Conservation (phyloP, 1,140 invertebrate genomes). For the Copidosoma floridanum region DNA sequence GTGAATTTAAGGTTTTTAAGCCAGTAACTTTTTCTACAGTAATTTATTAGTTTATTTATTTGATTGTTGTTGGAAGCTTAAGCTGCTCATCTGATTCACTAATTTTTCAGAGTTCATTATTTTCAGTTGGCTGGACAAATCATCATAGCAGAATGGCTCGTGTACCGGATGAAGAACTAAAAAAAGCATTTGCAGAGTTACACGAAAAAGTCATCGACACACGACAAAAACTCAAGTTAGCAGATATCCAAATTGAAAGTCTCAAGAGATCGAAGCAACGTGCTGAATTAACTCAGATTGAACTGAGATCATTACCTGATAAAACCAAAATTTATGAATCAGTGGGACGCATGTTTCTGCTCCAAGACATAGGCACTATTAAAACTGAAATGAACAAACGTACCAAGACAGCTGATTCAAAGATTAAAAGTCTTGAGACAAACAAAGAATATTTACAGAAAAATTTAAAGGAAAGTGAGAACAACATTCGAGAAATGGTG, state of each 20-base stretch:
- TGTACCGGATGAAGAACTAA: conserved; percentile 57
- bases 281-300: conserved; percentile 68
- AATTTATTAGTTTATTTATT: no score
- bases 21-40: no score
- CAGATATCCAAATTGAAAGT: conserved; percentile 76
- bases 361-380: conserved; percentile 66
- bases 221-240: conserved; percentile 74
- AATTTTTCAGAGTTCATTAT: no score
- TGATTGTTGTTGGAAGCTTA: no score
- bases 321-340: conserved; percentile 74
- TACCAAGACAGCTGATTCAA: conserved; percentile 64
- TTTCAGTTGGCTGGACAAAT: background rate
- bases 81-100: no score
- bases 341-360: conserved; percentile 82
- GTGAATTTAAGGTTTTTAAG: no score
- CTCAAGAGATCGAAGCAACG: conserved; percentile 69
- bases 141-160: conserved; percentile 38
- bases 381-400: conserved; percentile 65
- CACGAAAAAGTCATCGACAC: conserved; percentile 82
- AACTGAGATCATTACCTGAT: conserved; percentile 58
- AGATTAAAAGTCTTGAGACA: conserved; percentile 71
- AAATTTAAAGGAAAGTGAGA: conserved; percentile 80
- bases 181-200: conserved; percentile 78
- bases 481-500: conserved; percentile 82
- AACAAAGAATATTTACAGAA: conserved; percentile 75